Percentiles rank a stretch among this genome's conserved stretches.
Evolutionary conservation across 2,113 vertebrate species (phyloP).

Genomic region (Azemiops feae): DNA sequence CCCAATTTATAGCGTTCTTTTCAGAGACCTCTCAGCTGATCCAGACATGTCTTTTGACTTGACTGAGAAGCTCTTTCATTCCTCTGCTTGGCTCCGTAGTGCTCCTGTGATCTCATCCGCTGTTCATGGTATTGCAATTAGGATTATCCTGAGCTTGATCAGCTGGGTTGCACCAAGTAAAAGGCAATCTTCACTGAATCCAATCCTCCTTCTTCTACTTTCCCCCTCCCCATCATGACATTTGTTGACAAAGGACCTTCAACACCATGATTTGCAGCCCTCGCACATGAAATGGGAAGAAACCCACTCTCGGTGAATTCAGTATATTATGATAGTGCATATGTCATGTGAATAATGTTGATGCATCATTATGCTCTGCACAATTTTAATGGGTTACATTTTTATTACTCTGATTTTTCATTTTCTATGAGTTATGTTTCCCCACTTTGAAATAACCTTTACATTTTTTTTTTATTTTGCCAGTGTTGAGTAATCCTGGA

Average conservation of each 20-base stretch:
- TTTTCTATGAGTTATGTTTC: background rate
- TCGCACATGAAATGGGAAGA: background rate
- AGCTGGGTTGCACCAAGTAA: background rate
- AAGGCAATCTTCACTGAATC: background rate
- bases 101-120: background rate
- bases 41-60: background rate
- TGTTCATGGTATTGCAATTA: background rate
- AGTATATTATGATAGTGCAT: background rate
- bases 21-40: background rate
- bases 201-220: background rate
- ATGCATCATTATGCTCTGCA: background rate
- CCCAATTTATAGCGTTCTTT: background rate
- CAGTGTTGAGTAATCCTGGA: background rate
- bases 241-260: background rate
- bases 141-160: background rate
- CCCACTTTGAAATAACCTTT: background rate
- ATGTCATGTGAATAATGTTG: background rate
- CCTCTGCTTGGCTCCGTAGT: background rate
- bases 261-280: background rate
- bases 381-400: background rate
- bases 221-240: background rate
- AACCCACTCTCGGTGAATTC: background rate
- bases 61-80: background rate
- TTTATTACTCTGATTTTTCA: background rate
- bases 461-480: background rate